Evolutionary conservation across 2,888 invertebrate species (phyloP).

Genomic region (Spisula solida): DNA sequence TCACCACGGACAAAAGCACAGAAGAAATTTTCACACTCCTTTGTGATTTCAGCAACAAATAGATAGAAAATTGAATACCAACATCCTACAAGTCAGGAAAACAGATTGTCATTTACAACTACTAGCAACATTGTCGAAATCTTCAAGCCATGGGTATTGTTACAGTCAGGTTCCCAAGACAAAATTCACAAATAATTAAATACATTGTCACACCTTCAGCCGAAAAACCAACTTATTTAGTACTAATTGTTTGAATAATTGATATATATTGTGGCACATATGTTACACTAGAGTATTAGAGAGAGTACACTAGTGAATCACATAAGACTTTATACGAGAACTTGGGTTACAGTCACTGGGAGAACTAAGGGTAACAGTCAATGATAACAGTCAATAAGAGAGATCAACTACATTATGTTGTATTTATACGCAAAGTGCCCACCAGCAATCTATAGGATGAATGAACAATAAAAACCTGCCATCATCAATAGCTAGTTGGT

Average conservation of each 20-base stretch:
- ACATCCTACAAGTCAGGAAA: background rate
- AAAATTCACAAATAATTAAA: slow-evolving; percentile 26
- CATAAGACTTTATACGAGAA: background rate
- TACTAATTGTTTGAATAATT: slow-evolving; percentile 41
- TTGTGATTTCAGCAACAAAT: background rate
- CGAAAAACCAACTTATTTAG: slow-evolving; percentile 29
- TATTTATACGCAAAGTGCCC: too few relatives aligned
- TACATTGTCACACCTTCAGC: slow-evolving; percentile 14
- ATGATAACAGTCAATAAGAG: too few relatives aligned
- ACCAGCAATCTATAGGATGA: too few relatives aligned
- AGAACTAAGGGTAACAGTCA: too few relatives aligned
- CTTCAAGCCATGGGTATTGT: background rate
- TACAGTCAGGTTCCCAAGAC: slow-evolving; percentile 6
- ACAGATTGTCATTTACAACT: background rate
- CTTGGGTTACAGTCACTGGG: background rate
- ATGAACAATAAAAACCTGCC: too few relatives aligned
- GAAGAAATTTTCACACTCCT: too few relatives aligned
- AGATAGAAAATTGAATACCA: background rate
- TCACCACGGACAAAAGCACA: too few relatives aligned
- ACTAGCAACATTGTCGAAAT: background rate
- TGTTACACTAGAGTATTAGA: background rate
- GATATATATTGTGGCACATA: slow-evolving; percentile 1
- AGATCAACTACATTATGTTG: too few relatives aligned
- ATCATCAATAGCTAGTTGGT: too few relatives aligned
- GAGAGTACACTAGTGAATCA: background rate